A percentile compares a stretch with the other conserved stretches of the same genome.
Evolutionary conservation across 1,140 invertebrate genomes (phyloP).

Genomic region (Sminthurinus signatus): DNA sequence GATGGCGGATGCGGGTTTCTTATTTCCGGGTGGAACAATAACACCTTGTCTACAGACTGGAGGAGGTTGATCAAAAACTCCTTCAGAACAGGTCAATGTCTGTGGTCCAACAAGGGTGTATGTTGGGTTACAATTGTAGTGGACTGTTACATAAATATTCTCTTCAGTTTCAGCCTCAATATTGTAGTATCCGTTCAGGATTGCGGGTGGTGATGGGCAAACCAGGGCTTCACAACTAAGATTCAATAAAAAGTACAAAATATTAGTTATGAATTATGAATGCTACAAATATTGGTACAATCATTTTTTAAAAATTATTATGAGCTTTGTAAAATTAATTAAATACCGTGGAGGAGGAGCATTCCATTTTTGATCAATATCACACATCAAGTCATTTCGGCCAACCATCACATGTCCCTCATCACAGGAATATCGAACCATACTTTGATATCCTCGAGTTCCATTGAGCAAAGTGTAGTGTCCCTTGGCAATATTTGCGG

Average conservation of each 20-base stretch:
- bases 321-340: too few relatives aligned
- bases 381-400: conserved; percentile 73
- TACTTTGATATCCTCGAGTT: conserved; percentile 73
- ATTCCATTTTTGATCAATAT: conserved; percentile 88
- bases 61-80: conserved; percentile 67
- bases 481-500: conserved; percentile 76
- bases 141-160: conserved; percentile 58
- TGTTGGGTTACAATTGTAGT: conserved; percentile 64
- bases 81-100: conserved; percentile 63
- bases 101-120: conserved; percentile 62
- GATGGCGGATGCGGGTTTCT: conserved; percentile 43
- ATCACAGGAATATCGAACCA: conserved; percentile 75
- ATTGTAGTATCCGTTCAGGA: conserved; percentile 63
- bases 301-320: too few relatives aligned
- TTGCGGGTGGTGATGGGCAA: conserved; percentile 54
- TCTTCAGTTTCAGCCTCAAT: conserved; percentile 53
- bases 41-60: conserved; percentile 51
- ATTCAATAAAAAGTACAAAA: neutral
- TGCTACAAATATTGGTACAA: too few relatives aligned
- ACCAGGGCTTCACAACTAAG: conserved; percentile 25
- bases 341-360: conserved; percentile 69
- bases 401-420: conserved; percentile 76
- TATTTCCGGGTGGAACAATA: neutral
- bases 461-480: conserved; percentile 72
- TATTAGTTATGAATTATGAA: conserved; percentile 6